These are phyloP conservation scores for Barbus barbus DNA, from an alignment of 2,113 vertebrate species.

Conservation along the genomic window DNA sequence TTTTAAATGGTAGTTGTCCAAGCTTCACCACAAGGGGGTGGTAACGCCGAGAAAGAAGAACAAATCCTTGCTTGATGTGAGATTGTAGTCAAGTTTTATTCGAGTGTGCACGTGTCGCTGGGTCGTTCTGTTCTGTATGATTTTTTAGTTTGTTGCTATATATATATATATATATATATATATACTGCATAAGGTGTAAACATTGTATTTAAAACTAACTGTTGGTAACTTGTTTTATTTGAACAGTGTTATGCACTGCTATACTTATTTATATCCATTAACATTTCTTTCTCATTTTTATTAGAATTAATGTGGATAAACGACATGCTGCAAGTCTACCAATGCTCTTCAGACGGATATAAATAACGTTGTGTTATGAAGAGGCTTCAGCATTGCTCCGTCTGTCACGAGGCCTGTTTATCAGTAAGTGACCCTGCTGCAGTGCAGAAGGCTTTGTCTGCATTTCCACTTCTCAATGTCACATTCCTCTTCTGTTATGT, in stretches of 20 bases:
- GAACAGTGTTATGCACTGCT: neutral
- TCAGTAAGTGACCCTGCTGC: conserved; percentile 36
- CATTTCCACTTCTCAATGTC: conserved; percentile 26
- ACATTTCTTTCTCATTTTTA: neutral
- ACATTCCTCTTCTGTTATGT: conserved; percentile 31
- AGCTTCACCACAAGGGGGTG: conserved; percentile 13
- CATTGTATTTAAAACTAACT: neutral
- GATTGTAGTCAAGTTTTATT: neutral
- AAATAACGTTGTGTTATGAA: neutral
- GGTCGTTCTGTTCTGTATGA: neutral
- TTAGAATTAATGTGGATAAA: neutral
- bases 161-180: too few relatives aligned
- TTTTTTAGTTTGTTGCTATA: neutral
- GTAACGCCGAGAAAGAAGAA: neutral
- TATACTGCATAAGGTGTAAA: too few relatives aligned
- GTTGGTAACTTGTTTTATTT: neutral
- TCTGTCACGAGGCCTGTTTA: conserved; percentile 20
- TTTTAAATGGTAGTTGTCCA: neutral
- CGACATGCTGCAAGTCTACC: neutral
- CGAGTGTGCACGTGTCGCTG: neutral
- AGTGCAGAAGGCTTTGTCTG: conserved; percentile 23
- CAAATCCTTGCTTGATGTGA: neutral
- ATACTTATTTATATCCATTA: neutral
- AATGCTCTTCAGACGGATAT: neutral
- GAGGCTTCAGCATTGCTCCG: neutral